Evolutionary conservation across 2,113 vertebrate genomes (phyloP), one percentile per base, ranked within the genome.

Genomic region (Hippocampus mohnikei): DNA sequence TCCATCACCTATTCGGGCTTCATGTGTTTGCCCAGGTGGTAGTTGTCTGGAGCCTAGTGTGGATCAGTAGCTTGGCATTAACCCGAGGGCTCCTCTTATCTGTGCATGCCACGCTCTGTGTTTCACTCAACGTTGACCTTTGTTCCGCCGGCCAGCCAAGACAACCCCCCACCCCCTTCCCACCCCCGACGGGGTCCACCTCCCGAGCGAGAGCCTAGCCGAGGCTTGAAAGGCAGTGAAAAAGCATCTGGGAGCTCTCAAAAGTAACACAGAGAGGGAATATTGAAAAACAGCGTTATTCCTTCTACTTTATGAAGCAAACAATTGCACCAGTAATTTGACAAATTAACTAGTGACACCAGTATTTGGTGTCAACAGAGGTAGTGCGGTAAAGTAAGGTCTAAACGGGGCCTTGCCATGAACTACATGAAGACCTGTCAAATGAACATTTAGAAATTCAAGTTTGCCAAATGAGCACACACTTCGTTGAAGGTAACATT

Each of bases 41-140:
- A 27, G 33, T 46, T 60, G 27, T 74, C 67, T 74, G n/a, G 15
- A 70, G 72, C 78, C 67, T 75, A 55, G 74, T 41, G 66, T 69
- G 76, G 79, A 80, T 85, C 77, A 78, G 63, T 25, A 65, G 77
- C 71, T 59, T 21, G 41, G 76, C 73, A 80, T 74, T 79, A 69
- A 79, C 69, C 55, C 44, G 33, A 71, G 63, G 60, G 61, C 73
- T 79, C 78, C 62, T 81, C 78, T 90, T 84, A 90, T 88, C 83
- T 88, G 73, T 66, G 50, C 27, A 42, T 70, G 78, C 79, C 87
- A 84, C 58, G 70, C 78, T 80, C 76, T 29, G 50, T 73, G 77
- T 85, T 76, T 79, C 66, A 82, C 56, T 76, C 84, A 87, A 75
- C 4, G 42, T 56, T 74, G 78, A 87, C 85, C 87, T 91, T 87